Percentiles rank a stretch among this genome's conserved stretches.
Evolutionary conservation across 2,797 vertebrate genomes (phyloP).

Genomic region (Sorex maritimensis): DNA sequence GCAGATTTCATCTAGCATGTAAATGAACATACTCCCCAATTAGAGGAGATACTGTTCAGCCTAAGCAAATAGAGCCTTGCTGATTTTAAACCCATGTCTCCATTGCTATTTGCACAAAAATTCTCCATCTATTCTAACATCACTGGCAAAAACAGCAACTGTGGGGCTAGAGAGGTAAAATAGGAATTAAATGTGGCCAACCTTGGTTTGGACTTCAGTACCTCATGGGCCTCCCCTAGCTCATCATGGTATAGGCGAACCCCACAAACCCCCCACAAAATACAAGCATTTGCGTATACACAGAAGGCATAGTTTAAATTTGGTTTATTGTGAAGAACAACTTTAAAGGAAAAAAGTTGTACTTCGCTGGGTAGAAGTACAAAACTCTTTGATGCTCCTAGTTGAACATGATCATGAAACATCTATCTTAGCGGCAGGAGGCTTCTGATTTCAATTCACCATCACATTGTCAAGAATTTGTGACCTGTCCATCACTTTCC

Average conservation of each 20-base stretch:
- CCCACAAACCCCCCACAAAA: too few relatives aligned
- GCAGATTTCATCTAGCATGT: neutral
- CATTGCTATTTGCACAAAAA: neutral
- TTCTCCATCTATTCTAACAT: neutral
- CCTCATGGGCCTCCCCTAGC: too few relatives aligned
- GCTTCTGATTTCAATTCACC: neutral
- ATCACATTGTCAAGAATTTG: accelerated
- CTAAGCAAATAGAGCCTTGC: neutral
- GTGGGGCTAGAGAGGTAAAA: too few relatives aligned
- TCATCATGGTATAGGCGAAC: too few relatives aligned
- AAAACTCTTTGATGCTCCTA: neutral
- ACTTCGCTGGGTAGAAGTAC: neutral
- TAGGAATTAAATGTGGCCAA: too few relatives aligned
- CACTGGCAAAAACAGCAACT: too few relatives aligned
- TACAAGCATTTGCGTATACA: neutral
- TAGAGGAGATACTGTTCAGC: neutral
- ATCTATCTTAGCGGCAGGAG: neutral
- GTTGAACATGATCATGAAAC: neutral
- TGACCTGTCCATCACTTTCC: neutral
- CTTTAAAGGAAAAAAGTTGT: neutral
- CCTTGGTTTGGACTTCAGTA: too few relatives aligned
- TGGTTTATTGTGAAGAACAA: neutral
- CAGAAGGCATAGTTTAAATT: neutral
- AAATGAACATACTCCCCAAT: neutral
- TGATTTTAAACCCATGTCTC: neutral